These are phyloP conservation scores for Trimorus sp. DNA, from an alignment of 2,888 invertebrate genomes.

Conservation along the genomic window DNA sequence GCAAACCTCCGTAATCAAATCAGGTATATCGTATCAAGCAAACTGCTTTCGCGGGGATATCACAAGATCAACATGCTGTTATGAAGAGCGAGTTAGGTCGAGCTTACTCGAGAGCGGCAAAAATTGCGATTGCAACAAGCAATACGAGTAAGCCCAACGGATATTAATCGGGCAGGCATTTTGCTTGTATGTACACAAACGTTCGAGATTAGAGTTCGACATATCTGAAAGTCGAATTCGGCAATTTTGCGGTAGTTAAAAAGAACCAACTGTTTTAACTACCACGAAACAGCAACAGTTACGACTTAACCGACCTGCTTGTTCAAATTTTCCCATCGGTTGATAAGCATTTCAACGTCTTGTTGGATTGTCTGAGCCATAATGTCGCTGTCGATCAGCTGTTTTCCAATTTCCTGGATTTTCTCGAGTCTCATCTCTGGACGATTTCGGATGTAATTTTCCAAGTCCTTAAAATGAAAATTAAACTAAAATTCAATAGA, in stretches of 20 bases:
- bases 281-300: too few species aligned
- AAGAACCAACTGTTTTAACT: too few species aligned
- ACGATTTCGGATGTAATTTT: constrained; percentile 90
- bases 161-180: constrained; percentile 27
- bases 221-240: too few species aligned
- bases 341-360: constrained; percentile 86
- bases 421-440: constrained; percentile 87
- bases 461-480: too few species aligned
- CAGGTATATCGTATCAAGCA: constrained; percentile 9
- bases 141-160: constrained; percentile 14
- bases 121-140: constrained; percentile 30
- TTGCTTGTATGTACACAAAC: constrained; percentile 13
- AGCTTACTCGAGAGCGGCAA: constrained; percentile 25
- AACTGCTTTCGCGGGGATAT: constrained; percentile 22
- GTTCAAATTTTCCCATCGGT: constrained; percentile 86
- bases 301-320: constrained; percentile 83
- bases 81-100: constrained; percentile 37
- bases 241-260: too few species aligned
- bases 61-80: constrained; percentile 51
- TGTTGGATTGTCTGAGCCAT: constrained; percentile 87
- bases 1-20: constrained; percentile 3
- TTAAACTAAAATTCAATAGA: too few species aligned
- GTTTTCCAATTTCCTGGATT: constrained; percentile 89
- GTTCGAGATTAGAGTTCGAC: not conserved
- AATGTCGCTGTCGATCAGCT: constrained; percentile 89